Evolutionary conservation across 2,888 invertebrate genomes (phyloP).

Genomic region (Dasysyrphus albostriatus): DNA sequence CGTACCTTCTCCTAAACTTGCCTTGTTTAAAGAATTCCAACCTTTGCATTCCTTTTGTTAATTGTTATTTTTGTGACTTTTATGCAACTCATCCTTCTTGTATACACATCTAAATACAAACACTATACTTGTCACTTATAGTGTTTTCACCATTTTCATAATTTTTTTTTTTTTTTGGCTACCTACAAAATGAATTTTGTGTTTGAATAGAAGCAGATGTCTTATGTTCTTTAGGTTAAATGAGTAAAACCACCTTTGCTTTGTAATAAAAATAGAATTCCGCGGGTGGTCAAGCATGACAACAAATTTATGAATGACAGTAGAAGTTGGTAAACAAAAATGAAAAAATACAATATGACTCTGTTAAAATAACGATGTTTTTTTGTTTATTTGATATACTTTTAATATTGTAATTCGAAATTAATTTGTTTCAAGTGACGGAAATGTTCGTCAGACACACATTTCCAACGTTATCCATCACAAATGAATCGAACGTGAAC

Average conservation of each 20-base stretch:
- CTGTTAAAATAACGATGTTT: neutral
- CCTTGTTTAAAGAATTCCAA: neutral
- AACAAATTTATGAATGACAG: constrained; percentile 56
- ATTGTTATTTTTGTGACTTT: neutral
- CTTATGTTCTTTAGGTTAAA: constrained; percentile 7
- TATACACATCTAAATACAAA: neutral
- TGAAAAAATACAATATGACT: neutral
- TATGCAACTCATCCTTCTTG: neutral
- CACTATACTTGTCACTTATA: constrained; percentile 33
- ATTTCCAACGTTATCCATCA: constrained; percentile 36
- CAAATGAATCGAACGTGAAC: constrained; percentile 27
- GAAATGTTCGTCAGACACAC: constrained; percentile 31
- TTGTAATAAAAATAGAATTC: constrained; percentile 2
- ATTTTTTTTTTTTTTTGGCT: constrained; percentile 27
- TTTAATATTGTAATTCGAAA: constrained; percentile 7
- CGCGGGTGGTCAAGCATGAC: constrained; percentile 62
- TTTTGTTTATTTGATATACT: constrained; percentile 4
- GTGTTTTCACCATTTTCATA: constrained; percentile 39
- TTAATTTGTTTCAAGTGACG: constrained; percentile 50
- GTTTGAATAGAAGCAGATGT: constrained; percentile 19
- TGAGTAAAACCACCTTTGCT: constrained; percentile 43
- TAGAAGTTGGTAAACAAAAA: constrained; percentile 5
- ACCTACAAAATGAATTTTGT: neutral
- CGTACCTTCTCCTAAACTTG: neutral
- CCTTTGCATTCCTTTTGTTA: neutral